Conservation (phyloP, 2,113 vertebrate genomes). For the Mus musculus region GRCm39 chr11:100535001-100535500, state of each 20-base stretch:
- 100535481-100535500: not conserved
- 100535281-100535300: not conserved
- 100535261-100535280: not conserved
- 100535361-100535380: not conserved
- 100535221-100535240: not conserved
- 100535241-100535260: not conserved
- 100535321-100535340: not conserved
- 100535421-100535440: not conserved
- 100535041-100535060: not conserved
- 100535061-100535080: not conserved
- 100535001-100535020: not conserved
- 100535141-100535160: rapidly evolving
- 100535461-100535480: not conserved
- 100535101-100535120: not conserved
- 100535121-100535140: not conserved
- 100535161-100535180: not conserved
- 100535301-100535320: not conserved
- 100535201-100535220: not conserved
- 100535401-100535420: not conserved
- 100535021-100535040: not conserved
- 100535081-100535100: not conserved
- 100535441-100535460: not conserved
- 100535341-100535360: not conserved
- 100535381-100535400: not conserved
- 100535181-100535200: not conserved